Base-by-base conservation (phyloP, 2,888 invertebrate genomes). In the Hirudinaria manillensis region DNA sequence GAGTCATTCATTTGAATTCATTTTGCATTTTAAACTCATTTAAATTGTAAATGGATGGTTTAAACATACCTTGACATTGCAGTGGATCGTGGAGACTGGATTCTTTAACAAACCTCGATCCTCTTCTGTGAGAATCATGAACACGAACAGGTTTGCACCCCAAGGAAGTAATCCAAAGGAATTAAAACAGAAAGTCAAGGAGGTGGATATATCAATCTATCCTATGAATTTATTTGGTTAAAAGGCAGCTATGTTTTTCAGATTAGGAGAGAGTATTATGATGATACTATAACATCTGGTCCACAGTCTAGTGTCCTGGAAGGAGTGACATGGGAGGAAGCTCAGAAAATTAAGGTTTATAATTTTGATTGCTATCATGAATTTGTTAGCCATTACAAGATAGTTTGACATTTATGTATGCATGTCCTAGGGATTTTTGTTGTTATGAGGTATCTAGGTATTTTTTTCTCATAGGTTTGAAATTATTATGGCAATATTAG, bases 271-370 rank as follows among this genome's bases (percentile, higher is more conserved):
- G 84, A 85, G 76, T 86, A 86, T 76, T 86, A 84, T 79, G 93
- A 94, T 72, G 97, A 98, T 83, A 93, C 92, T 86, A 92, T 96
- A 79, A 92, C 93, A 81, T 95, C 99, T 72, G 99, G 99, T 0
- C 99, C 99, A 16, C 96, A 97, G 86, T 98, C 98, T 55, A 95
- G 95, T 84, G 93, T 99, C 83, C 88, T 99, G 80, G 99, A 99
- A 86, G 96, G 96, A 55, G 93, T 95, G 21, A 93, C 94, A 78
- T 97, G 96, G 96, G 97, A 98, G 84, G 98, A 98, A 86, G 95
- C 95, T 51, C 91, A 91, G 77, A 82, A 80, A 77, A 80, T 83
- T 73, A 83, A 83, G 82, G 85, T 84, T 32, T 36, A 6, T 16
- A 45, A 45, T 45, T 45, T 45, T 45, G 45, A 45, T 45, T 65